These are phyloP conservation scores for Campoplex capitator DNA, from an alignment of 2,888 invertebrate species.

Conservation along the genomic window DNA sequence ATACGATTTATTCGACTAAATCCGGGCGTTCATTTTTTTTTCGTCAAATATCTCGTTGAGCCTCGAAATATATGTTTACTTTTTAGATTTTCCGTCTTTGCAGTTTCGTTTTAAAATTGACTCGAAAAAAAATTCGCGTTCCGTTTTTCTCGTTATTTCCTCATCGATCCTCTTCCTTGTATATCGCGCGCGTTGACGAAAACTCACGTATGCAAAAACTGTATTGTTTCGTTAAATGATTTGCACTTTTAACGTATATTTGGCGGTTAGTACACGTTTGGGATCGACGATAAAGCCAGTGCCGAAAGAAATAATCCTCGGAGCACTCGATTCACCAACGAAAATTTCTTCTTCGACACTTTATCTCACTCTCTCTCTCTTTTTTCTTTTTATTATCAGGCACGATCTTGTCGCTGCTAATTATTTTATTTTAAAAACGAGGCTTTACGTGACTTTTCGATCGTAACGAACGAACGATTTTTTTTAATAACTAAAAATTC, in stretches of 20 bases:
- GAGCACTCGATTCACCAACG: conserved; percentile 6
- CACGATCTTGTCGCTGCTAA: conserved; percentile 18
- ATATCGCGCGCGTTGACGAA: not conserved
- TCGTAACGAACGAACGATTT: not conserved
- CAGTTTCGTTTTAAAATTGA: not conserved
- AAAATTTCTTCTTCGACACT: conserved; percentile 32
- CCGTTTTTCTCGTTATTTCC: not conserved
- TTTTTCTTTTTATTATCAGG: not conserved
- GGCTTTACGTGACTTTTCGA: conserved; percentile 13
- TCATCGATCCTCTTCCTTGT: not conserved
- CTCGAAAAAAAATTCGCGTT: not conserved
- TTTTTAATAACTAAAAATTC: conserved; percentile 31
- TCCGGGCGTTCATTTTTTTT: not conserved
- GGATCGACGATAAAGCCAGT: conserved; percentile 9
- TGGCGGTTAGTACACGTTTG: conserved; percentile 10
- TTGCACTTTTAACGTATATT: conserved; percentile 52
- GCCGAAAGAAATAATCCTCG: conserved; percentile 3
- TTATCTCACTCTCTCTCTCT: conserved; percentile 7
- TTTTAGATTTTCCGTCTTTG: not conserved
- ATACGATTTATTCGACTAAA: not conserved
- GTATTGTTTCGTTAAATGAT: conserved; percentile 56
- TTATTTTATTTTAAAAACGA: not conserved
- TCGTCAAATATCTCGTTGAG: not conserved
- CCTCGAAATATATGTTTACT: not conserved
- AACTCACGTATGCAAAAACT: not conserved